Conservation (phyloP, 1,140 invertebrate species). For the Pogonomyrmex barbatus region DNA sequence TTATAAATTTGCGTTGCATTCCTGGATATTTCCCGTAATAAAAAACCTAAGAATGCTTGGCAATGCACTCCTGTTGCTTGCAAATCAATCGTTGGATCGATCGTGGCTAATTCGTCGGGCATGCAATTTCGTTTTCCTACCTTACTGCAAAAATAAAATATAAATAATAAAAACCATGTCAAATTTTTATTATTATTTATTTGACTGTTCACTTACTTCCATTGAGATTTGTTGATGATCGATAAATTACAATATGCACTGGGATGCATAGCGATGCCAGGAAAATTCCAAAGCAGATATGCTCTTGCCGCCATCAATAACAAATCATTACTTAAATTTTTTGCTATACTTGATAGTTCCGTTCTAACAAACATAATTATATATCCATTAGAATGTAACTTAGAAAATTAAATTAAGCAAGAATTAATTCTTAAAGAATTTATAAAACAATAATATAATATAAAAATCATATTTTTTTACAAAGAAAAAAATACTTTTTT, state of each 20-base stretch:
- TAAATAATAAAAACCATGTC: not conserved
- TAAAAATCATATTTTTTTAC: not conserved
- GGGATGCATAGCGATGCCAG: constrained; percentile 77
- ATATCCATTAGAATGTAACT: not conserved
- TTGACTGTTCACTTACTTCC: constrained; percentile 59
- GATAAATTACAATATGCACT: constrained; percentile 63
- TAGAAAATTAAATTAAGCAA: not conserved
- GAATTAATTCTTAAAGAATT: constrained; percentile 24
- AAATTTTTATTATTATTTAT: constrained; percentile 9
- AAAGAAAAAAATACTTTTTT: not conserved
- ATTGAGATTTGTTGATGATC: constrained; percentile 51
- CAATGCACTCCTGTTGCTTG: constrained; percentile 76
- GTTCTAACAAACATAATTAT: constrained; percentile 63
- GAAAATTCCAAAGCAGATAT: constrained; percentile 78
- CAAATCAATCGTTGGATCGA: constrained; percentile 73
- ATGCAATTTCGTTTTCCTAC: constrained; percentile 23
- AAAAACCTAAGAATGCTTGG: constrained; percentile 77
- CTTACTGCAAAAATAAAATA: constrained; percentile 42
- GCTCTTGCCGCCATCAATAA: constrained; percentile 78
- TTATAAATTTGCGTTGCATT: constrained; percentile 44
- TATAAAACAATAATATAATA: not conserved
- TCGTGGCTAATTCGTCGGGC: constrained; percentile 56
- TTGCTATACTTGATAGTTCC: constrained; percentile 65
- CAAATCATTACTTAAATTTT: constrained; percentile 62
- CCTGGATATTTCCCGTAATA: constrained; percentile 75